Percentiles rank a stretch among this genome's conserved stretches.
Evolutionary conservation across 2,888 invertebrate genomes (phyloP).

Genomic region (Morpho achilles): DNA sequence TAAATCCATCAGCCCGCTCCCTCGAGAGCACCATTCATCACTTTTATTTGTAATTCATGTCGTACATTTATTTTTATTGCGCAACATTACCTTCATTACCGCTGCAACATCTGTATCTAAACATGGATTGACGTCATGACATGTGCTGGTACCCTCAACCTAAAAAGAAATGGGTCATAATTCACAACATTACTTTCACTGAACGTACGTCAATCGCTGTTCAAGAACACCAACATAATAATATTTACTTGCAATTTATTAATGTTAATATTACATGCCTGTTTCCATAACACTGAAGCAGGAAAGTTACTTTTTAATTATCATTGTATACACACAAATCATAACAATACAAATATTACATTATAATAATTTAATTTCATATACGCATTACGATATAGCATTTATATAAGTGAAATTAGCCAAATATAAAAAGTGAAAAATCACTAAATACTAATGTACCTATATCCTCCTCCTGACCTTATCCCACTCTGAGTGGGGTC

Average conservation of each 20-base stretch:
- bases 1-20: slow-evolving; percentile 26
- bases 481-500: no score
- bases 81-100: slow-evolving; percentile 45
- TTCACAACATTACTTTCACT: slow-evolving; percentile 45
- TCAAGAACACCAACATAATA: slow-evolving; percentile 28
- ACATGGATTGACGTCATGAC: slow-evolving; percentile 60
- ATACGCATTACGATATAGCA: no score
- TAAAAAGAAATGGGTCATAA: slow-evolving; percentile 62
- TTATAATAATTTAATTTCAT: no score
- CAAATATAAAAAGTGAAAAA: no score
- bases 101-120: slow-evolving; percentile 31
- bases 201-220: slow-evolving; percentile 53
- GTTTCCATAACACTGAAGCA: neutral
- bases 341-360: no score
- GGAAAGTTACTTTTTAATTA: neutral
- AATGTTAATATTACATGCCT: neutral
- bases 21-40: slow-evolving; percentile 23
- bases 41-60: slow-evolving; percentile 23
- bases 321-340: no score
- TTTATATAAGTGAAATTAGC: no score
- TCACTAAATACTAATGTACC: no score
- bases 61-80: slow-evolving; percentile 51
- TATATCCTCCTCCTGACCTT: no score
- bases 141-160: slow-evolving; percentile 42
- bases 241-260: slow-evolving; percentile 10